Evolutionary conservation across 2,888 invertebrate genomes (phyloP).

Genomic region (Drosophila helvetica): DNA sequence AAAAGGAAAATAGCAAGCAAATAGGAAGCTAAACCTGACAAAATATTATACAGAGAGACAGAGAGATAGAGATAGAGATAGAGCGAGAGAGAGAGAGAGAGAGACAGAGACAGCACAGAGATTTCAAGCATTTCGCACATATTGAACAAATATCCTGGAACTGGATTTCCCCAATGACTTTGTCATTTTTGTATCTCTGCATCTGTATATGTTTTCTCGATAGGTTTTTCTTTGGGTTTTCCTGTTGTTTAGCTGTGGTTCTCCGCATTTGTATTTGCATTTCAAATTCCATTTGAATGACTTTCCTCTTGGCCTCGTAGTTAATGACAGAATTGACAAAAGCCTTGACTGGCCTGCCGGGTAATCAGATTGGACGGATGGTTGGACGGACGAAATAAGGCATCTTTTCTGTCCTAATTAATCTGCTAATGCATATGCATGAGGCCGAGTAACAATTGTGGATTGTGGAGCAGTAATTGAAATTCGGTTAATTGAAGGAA

Average conservation of each 20-base stretch:
- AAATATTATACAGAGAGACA: slow-evolving; percentile 21
- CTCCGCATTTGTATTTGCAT: slow-evolving; percentile 58
- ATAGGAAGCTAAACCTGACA: slow-evolving; percentile 28
- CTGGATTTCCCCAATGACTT: slow-evolving; percentile 72
- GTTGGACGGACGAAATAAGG: neutral
- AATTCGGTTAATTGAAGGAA: slow-evolving; percentile 64
- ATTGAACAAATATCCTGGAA: slow-evolving; percentile 42
- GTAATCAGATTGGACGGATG: slow-evolving; percentile 7
- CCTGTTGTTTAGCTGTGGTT: slow-evolving; percentile 8
- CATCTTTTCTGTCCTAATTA: slow-evolving; percentile 59
- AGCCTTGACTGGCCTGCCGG: slow-evolving; percentile 32
- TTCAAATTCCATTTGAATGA: slow-evolving; percentile 61
- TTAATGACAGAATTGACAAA: slow-evolving; percentile 65
- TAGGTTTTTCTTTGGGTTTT: slow-evolving; percentile 4
- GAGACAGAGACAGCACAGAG: neutral
- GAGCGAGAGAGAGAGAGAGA: too few relatives aligned
- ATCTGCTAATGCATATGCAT: slow-evolving; percentile 62
- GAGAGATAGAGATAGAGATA: neutral
- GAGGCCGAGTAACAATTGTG: slow-evolving; percentile 14
- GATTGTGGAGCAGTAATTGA: slow-evolving; percentile 53
- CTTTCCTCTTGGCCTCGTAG: slow-evolving; percentile 55
- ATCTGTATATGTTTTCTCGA: slow-evolving; percentile 13
- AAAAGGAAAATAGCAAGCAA: neutral
- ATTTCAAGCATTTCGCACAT: slow-evolving; percentile 37
- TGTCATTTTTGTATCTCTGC: slow-evolving; percentile 34